Evolutionary conservation across 1,140 invertebrate species (phyloP).

Genomic region (Zaprionus gabonicus): DNA sequence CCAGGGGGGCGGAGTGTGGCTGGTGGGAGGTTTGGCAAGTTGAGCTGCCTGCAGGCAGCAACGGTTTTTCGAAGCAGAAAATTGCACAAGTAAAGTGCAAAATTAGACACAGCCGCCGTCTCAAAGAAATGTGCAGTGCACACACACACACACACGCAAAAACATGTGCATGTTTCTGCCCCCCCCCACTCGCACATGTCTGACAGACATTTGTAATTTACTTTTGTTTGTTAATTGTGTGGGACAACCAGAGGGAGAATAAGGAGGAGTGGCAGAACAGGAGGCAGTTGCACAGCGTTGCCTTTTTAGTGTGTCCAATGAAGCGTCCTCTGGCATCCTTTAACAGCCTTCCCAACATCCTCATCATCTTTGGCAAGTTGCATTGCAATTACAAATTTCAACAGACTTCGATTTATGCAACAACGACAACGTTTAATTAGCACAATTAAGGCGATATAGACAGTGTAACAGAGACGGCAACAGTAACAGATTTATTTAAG

Average conservation of each 20-base stretch:
- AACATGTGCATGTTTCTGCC: neutral
- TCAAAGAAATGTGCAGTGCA: slow-evolving; percentile 51
- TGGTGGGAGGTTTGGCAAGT: slow-evolving; percentile 1
- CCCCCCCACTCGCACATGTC: neutral
- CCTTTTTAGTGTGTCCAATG: slow-evolving; percentile 12
- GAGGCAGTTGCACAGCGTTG: neutral
- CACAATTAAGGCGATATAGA: neutral
- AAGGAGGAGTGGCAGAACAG: neutral
- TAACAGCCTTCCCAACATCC: neutral
- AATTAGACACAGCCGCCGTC: slow-evolving; percentile 50
- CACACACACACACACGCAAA: slow-evolving; percentile 12
- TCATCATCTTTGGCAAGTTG: slow-evolving; percentile 10
- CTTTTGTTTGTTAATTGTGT: slow-evolving; percentile 59
- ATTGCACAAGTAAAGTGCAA: slow-evolving; percentile 66
- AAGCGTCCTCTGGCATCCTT: slow-evolving; percentile 7
- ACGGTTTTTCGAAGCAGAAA: slow-evolving; percentile 52
- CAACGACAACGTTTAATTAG: slow-evolving; percentile 4
- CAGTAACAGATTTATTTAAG: neutral
- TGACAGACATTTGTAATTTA: slow-evolving; percentile 52
- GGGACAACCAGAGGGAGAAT: slow-evolving; percentile 5
- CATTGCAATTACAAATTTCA: slow-evolving; percentile 9
- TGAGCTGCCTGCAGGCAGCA: slow-evolving; percentile 26
- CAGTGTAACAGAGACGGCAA: neutral
- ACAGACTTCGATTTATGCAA: slow-evolving; percentile 2
- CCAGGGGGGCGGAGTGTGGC: neutral